Evolutionary conservation across 2,888 invertebrate species (phyloP), one percentile per base, ranked within the genome.

Genomic region (Pterostichus niger): DNA sequence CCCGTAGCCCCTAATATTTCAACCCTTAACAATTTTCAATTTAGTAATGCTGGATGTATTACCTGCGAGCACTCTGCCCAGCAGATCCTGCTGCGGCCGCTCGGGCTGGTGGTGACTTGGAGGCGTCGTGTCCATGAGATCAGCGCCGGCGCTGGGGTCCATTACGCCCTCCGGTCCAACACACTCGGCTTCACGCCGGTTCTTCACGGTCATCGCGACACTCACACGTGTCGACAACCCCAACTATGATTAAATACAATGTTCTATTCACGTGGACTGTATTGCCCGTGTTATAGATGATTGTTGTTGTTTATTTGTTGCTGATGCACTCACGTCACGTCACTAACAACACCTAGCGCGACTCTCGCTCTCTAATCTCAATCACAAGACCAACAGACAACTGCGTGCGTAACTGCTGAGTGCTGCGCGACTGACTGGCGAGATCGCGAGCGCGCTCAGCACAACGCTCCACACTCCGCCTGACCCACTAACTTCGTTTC

Each of bases 41-140:
- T 11, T 11, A 35, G 44, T 15, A 59, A 35, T 40, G 77, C 17
- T 49, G 44, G 9, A 11, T 52, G 44, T 80, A 59, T 91, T 90
- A 93, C 93, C 93, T 90, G 92, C 93, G 84, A 93, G 87, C 9
- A 93, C 92, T 85, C 92, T 88, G 85, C 92, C 93, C 17, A 93
- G 88, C 6, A 93, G 90, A 86, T 92, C 91, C 87, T 82, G 61
- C 10, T 93, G 93, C 24, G 24, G 24, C 87, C 90, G 90, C 86
- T 90, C 90, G 54, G 40, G 85, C 80, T 31, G 82, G 84, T 61
- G 5, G 84, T 84, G 52, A 85, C 85, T 35, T 44, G 77, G 61
- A 13, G n/a, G 86, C 85, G 84, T 85, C 84, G 79, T 71, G 85
- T 85, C 85, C 84, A 80, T 78, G 82, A 86, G 64, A 15, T 76